Evolutionary conservation across 1,140 invertebrate species (phyloP).

Genomic region (Periplaneta americana): DNA sequence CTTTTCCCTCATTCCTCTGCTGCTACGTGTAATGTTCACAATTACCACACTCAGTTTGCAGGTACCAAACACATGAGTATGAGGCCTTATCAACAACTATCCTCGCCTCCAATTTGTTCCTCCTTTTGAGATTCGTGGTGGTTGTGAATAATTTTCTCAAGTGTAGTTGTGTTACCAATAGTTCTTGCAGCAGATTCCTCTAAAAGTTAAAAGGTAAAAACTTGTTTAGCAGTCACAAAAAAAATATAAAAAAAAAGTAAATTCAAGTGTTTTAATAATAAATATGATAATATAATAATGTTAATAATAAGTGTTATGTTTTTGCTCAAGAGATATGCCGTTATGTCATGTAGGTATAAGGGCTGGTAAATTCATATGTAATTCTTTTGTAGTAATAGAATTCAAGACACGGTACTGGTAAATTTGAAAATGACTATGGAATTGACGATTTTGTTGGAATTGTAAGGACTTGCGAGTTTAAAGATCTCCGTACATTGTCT

Average conservation of each 20-base stretch:
- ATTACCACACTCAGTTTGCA: not conserved
- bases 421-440: not conserved
- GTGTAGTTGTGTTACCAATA: not conserved
- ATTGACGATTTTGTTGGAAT: not conserved
- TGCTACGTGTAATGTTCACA: not conserved
- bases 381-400: not conserved
- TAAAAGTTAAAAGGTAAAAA: not conserved
- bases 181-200: not conserved
- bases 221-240: not conserved
- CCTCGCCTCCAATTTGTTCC: not conserved
- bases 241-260: not conserved
- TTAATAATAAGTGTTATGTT: not conserved
- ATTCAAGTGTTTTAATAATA: not conserved
- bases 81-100: not conserved
- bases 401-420: not conserved
- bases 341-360: not conserved
- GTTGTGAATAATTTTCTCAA: not conserved
- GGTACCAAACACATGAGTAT: not conserved
- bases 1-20: not conserved
- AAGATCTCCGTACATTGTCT: not conserved
- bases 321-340: not conserved
- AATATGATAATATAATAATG: not conserved
- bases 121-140: not conserved
- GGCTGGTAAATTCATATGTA: not conserved
- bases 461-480: not conserved